Percentiles rank a stretch among this genome's conserved stretches.
Conservation (phyloP, 2,113 vertebrate genomes). For the Corythornis madagascariensis region DNA sequence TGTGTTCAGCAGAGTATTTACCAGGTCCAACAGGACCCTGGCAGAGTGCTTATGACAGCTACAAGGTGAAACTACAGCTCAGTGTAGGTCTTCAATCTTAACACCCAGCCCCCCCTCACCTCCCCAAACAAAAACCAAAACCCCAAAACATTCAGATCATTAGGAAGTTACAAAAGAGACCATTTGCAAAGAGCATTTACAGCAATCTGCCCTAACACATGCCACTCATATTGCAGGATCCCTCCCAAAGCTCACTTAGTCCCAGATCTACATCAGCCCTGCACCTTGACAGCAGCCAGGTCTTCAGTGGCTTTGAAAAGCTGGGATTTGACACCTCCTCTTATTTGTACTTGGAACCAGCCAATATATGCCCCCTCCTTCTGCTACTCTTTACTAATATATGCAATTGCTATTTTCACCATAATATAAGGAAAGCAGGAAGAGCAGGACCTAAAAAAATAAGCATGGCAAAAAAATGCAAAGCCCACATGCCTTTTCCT, state of each 20-base stretch:
- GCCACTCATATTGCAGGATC: not conserved
- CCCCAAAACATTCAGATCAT: not conserved
- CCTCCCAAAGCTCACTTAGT: not conserved
- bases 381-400: not conserved
- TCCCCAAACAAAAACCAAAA: not conserved
- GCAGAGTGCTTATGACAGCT: not conserved
- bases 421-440: not conserved
- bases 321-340: not conserved
- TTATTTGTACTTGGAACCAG: not conserved
- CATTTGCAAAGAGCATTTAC: not conserved
- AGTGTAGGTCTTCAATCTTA: not conserved
- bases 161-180: not conserved
- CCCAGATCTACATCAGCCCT: not conserved
- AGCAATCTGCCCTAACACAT: not conserved
- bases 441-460: not conserved
- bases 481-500: not conserved
- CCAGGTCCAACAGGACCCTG: not conserved
- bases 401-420: not conserved
- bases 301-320: not conserved
- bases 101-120: no score
- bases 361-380: not conserved
- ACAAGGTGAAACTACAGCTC: not conserved
- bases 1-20: not conserved
- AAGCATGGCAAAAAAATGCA: fast-evolving
- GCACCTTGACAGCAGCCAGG: not conserved